These are phyloP conservation scores for Sphyrna mokarran DNA, from an alignment of 2,113 vertebrate species.

Conservation along the genomic window DNA sequence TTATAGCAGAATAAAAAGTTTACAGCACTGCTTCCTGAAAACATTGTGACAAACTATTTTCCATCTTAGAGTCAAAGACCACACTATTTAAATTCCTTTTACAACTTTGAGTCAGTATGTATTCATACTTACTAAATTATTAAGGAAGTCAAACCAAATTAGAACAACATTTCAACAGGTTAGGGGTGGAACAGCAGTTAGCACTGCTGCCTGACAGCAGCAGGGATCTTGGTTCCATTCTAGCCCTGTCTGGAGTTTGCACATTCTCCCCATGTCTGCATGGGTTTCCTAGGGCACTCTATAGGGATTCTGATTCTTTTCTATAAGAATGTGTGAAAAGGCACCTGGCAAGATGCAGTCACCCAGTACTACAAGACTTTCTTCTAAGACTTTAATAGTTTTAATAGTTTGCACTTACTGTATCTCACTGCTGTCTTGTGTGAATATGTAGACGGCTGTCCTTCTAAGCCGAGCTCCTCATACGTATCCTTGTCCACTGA, in stretches of 20 bases:
- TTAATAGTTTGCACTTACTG: conserved; percentile 56
- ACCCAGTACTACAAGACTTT: not conserved
- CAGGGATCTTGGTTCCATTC: no score
- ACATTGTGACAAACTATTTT: not conserved
- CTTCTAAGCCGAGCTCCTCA: conserved; percentile 78
- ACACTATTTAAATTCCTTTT: not conserved
- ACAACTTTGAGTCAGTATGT: not conserved
- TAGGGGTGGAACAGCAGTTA: not conserved
- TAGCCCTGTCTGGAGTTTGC: no score
- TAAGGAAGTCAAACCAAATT: not conserved
- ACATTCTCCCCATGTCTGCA: no score
- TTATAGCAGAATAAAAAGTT: not conserved
- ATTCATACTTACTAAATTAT: not conserved
- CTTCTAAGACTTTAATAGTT: not conserved
- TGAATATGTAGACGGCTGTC: conserved; percentile 69
- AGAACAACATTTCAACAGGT: not conserved
- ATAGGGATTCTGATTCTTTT: no score
- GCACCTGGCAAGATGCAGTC: not conserved
- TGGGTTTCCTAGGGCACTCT: no score
- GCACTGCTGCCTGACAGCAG: no score
- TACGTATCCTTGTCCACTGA: conserved; percentile 89
- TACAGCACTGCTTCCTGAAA: not conserved
- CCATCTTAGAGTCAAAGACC: not conserved
- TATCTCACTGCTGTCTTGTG: conserved; percentile 66
- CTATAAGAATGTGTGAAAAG: no score